Conservation (phyloP, 2,797 vertebrate genomes). For the Neoniphon sammara region DNA sequence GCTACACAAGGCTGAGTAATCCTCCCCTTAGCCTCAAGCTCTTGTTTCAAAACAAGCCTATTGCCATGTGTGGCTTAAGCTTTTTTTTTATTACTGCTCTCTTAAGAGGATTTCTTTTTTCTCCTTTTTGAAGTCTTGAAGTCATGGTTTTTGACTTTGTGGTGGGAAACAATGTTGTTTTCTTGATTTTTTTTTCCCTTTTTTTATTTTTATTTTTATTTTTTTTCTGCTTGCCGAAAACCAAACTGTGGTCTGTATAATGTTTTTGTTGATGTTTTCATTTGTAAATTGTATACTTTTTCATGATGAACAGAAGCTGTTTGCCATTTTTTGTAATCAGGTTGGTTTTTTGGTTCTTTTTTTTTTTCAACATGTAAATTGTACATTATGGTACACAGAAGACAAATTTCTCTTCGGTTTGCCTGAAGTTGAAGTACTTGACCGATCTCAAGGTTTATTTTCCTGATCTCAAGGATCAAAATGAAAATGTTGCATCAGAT, state of each 20-base stretch:
- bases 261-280: constrained; percentile 76
- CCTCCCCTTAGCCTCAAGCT: constrained; percentile 72
- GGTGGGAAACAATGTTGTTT: constrained; percentile 65
- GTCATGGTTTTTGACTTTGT: constrained; percentile 75
- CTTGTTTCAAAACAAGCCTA: constrained; percentile 77
- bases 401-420: constrained; percentile 67
- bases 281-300: constrained; percentile 82
- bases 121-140: constrained; percentile 66
- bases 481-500: constrained; percentile 74
- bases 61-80: constrained; percentile 82
- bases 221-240: constrained; percentile 79
- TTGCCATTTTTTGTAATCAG: constrained; percentile 67
- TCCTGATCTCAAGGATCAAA: constrained; percentile 70
- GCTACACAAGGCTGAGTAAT: constrained; percentile 75
- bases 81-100: constrained; percentile 69
- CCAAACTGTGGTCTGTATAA: constrained; percentile 84
- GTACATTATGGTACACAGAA: constrained; percentile 79
- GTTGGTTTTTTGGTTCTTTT: constrained; percentile 41
- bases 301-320: constrained; percentile 72
- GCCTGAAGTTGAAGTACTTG: constrained; percentile 77
- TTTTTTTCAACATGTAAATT: constrained; percentile 75
- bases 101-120: constrained; percentile 73
- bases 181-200: constrained; percentile 7
- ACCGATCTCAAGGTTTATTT: constrained; percentile 70
- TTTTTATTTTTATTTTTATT: constrained; percentile 42